Percentiles rank a stretch among this genome's conserved stretches.
Conservation (phyloP, 2,888 invertebrate species). For the Listrodromus nycthemerus region DNA sequence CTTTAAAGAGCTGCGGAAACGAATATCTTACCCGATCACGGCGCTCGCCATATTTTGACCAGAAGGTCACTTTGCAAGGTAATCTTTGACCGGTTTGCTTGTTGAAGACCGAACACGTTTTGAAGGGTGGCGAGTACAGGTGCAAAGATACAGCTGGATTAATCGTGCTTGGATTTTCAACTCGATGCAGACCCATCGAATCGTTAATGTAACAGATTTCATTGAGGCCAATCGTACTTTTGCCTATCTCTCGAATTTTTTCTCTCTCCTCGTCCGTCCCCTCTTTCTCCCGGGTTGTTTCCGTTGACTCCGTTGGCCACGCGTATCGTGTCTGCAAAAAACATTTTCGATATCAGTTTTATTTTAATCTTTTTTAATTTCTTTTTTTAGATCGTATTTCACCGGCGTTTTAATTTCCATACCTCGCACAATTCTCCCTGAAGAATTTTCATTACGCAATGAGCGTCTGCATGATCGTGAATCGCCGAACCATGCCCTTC, state of each 20-base stretch:
- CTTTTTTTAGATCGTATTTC: neutral
- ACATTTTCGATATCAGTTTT: neutral
- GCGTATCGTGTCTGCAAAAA: slow-evolving; percentile 87
- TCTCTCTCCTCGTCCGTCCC: slow-evolving; percentile 82
- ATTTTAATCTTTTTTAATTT: neutral
- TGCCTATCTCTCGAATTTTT: slow-evolving; percentile 88
- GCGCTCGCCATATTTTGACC: slow-evolving; percentile 95
- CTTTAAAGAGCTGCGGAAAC: slow-evolving; percentile 4
- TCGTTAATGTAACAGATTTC: slow-evolving; percentile 98
- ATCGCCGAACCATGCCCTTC: slow-evolving; percentile 97
- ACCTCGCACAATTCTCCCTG: slow-evolving; percentile 94
- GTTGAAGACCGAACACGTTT: slow-evolving; percentile 95
- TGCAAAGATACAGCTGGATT: slow-evolving; percentile 97
- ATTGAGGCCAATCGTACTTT: slow-evolving; percentile 89
- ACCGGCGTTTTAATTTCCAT: slow-evolving; percentile 11
- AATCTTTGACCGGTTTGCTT: slow-evolving; percentile 93
- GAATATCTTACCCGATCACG: slow-evolving; percentile 87
- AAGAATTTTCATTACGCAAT: slow-evolving; percentile 98
- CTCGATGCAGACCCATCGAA: slow-evolving; percentile 96
- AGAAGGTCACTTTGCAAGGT: slow-evolving; percentile 92
- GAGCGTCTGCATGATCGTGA: slow-evolving; percentile 98
- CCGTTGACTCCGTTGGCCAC: slow-evolving; percentile 88
- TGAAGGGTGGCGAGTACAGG: slow-evolving; percentile 97
- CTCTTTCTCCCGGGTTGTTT: slow-evolving; percentile 80
- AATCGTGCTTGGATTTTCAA: slow-evolving; percentile 96